phyloP scores from a whole-genome alignment of 2,888 invertebrate species.

The Apodemia hepburni region DNA sequence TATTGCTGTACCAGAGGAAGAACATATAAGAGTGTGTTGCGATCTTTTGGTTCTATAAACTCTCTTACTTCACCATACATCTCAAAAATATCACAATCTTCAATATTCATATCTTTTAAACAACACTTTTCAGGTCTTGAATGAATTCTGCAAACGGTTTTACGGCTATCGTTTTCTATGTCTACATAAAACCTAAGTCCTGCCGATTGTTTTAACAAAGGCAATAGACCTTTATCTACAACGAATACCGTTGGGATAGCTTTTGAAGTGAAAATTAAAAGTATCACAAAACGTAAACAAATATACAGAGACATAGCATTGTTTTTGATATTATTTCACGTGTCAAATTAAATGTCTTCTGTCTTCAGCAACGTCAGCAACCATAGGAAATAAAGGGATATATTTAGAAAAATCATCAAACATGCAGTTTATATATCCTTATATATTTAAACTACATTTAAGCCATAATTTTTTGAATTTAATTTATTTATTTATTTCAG shows the following conservation, averaged over 20 bases:
- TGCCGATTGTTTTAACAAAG: conserved; percentile 47
- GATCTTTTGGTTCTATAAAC: conserved; percentile 42
- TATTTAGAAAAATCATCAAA: no score
- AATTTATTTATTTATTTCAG: no score
- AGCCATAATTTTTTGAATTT: no score
- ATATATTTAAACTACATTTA: no score
- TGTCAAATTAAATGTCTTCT: conserved; percentile 2
- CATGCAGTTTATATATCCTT: no score
- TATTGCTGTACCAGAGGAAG: conserved; percentile 50
- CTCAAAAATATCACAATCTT: conserved; percentile 43
- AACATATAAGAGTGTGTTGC: conserved; percentile 45
- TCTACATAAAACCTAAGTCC: conserved; percentile 57
- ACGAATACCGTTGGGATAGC: conserved; percentile 36
- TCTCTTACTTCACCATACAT: conserved; percentile 38
- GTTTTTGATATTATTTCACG: neutral
- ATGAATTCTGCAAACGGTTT: conserved; percentile 39
- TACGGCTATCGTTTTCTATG: conserved; percentile 46
- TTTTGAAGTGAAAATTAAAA: neutral
- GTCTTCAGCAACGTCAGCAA: no score
- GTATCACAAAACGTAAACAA: neutral
- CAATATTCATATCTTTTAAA: conserved; percentile 39
- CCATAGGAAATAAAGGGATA: no score
- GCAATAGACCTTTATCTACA: conserved; percentile 53
- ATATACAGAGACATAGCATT: neutral
- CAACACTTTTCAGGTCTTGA: conserved; percentile 48